These are phyloP conservation scores for Drosophila nr. perissopoda DNA, from an alignment of 2,888 invertebrate species.

Conservation along the genomic window DNA sequence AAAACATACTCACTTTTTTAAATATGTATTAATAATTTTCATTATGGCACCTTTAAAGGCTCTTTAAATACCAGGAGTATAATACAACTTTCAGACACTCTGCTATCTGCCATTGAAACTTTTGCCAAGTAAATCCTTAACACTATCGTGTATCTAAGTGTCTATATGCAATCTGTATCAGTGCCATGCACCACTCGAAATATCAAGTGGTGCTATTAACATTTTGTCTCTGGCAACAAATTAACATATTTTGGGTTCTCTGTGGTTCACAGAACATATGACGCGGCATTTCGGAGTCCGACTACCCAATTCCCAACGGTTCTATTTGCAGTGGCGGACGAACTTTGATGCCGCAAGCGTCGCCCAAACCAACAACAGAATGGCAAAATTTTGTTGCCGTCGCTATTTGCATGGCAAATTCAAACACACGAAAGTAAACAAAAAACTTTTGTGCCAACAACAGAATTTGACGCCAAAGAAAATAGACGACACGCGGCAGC, in stretches of 20 bases:
- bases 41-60: accelerated
- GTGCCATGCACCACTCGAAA: slow-evolving; percentile 1
- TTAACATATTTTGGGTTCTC: slow-evolving; percentile 59
- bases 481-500: slow-evolving; percentile 46
- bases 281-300: slow-evolving; percentile 27
- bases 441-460: slow-evolving; percentile 69
- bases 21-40: background rate
- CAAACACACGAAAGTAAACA: slow-evolving; percentile 75
- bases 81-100: background rate
- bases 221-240: slow-evolving; percentile 49
- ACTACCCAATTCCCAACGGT: slow-evolving; percentile 38
- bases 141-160: slow-evolving; percentile 11
- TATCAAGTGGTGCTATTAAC: slow-evolving; percentile 43
- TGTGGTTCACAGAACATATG: slow-evolving; percentile 49
- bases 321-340: slow-evolving; percentile 32
- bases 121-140: slow-evolving; percentile 8
- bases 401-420: slow-evolving; percentile 75
- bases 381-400: slow-evolving; percentile 53
- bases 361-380: slow-evolving; percentile 24
- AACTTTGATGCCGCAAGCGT: slow-evolving; percentile 46
- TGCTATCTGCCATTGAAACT: background rate
- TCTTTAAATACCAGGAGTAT: background rate
- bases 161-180: slow-evolving; percentile 13
- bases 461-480: slow-evolving; percentile 57
- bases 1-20: background rate